Evolutionary conservation across 2,888 invertebrate species (phyloP).

Genomic region (Cyclophora albipunctata): DNA sequence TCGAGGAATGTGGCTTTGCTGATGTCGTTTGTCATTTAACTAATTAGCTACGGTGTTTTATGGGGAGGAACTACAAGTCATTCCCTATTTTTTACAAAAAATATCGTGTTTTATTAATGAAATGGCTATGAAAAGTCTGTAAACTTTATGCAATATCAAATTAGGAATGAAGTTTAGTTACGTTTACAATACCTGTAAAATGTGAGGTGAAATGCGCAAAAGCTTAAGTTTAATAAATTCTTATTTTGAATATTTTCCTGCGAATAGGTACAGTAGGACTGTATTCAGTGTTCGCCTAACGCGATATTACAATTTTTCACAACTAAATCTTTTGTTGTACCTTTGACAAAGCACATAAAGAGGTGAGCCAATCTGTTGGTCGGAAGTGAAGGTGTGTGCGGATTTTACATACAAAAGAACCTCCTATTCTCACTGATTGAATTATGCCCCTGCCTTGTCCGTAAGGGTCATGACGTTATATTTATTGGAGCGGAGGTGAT

Average conservation of each 20-base stretch:
- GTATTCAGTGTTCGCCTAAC: too few relatives aligned
- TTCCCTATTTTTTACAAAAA: too few relatives aligned
- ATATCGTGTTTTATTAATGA: too few relatives aligned
- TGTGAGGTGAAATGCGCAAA: too few relatives aligned
- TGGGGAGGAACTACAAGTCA: too few relatives aligned
- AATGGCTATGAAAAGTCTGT: too few relatives aligned
- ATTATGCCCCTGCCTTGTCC: constrained; percentile 56
- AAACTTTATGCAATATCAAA: too few relatives aligned
- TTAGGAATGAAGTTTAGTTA: too few relatives aligned
- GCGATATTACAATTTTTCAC: constrained; percentile 15
- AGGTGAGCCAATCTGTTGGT: constrained; percentile 21
- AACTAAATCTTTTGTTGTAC: constrained; percentile 18
- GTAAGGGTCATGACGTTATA: constrained; percentile 44
- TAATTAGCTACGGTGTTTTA: background rate
- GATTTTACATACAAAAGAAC: constrained; percentile 68
- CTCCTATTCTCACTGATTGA: constrained; percentile 64
- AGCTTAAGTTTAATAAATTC: too few relatives aligned
- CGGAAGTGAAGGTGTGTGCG: constrained; percentile 42
- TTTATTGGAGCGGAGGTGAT: constrained; percentile 28
- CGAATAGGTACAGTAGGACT: background rate
- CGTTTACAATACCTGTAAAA: too few relatives aligned
- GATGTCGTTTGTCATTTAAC: constrained; percentile 3
- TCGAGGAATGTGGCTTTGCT: constrained; percentile 26
- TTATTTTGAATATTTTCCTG: constrained; percentile 1
- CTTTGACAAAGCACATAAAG: constrained; percentile 25